phyloP scores from a whole-genome alignment of 2,797 vertebrate species.

The Coregonus suidteri region DNA sequence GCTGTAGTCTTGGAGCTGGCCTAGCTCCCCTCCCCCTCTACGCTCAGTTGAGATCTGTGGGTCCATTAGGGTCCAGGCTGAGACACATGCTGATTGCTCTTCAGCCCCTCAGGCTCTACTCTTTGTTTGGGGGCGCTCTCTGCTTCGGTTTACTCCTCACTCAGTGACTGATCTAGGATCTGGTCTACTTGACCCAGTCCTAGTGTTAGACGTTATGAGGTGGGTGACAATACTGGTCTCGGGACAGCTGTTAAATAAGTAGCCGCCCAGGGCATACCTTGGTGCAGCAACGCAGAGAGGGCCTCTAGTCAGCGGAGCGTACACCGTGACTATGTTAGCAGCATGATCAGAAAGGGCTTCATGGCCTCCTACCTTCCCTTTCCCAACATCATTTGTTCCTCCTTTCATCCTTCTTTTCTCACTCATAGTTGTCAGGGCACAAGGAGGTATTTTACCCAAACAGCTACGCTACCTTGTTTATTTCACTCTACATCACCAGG shows the following conservation, averaged over 20 bases:
- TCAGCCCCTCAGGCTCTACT: slow-evolving; percentile 40
- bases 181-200: slow-evolving; percentile 2
- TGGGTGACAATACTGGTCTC: not conserved
- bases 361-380: not conserved
- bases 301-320: not conserved
- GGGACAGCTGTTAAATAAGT: not conserved
- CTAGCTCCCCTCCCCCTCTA: slow-evolving; percentile 22
- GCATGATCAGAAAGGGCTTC: not conserved
- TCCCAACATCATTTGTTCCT: not conserved
- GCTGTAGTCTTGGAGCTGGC: not conserved
- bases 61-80: slow-evolving; percentile 54
- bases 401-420: not conserved
- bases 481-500: not conserved
- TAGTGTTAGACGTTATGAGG: slow-evolving; percentile 11
- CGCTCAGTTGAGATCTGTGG: slow-evolving; percentile 40
- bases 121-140: slow-evolving; percentile 46
- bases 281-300: slow-evolving; percentile 4
- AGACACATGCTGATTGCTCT: slow-evolving; percentile 22
- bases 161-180: slow-evolving; percentile 41
- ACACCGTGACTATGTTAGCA: not conserved
- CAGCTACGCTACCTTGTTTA: not conserved
- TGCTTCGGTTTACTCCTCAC: slow-evolving; percentile 57
- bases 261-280: not conserved
- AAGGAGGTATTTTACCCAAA: too few relatives aligned
- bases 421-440: too few relatives aligned